These are phyloP conservation scores for Bombycilla garrulus DNA, from an alignment of 2,113 vertebrate genomes.

Conservation along the genomic window DNA sequence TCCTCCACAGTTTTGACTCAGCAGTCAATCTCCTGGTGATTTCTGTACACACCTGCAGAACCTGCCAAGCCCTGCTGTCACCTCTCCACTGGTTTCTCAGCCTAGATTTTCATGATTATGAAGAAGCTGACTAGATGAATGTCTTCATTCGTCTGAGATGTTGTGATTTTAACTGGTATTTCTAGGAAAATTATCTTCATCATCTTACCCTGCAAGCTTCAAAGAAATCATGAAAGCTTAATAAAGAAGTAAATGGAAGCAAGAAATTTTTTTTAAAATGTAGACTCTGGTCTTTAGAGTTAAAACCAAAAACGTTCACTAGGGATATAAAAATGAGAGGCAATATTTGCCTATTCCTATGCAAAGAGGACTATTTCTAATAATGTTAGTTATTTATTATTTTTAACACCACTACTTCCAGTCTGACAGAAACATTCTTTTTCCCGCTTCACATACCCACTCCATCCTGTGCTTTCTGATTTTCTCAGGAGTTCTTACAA, in stretches of 20 bases:
- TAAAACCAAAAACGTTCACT: not conserved
- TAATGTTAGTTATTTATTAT: not conserved
- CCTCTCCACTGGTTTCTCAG: not conserved
- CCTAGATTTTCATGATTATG: not conserved
- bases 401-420: not conserved
- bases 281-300: not conserved
- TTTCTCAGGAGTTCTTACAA: not conserved
- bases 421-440: not conserved
- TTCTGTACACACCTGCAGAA: not conserved
- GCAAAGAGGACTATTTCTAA: not conserved
- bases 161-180: constrained; percentile 53
- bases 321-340: not conserved
- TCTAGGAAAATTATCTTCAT: constrained; percentile 55
- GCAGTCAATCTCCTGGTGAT: not conserved
- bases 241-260: constrained; percentile 17
- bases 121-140: not conserved
- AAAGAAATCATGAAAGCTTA: constrained; percentile 54
- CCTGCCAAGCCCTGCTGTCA: not conserved
- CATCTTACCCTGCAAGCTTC: constrained; percentile 11
- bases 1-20: not conserved
- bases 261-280: not conserved
- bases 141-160: not conserved
- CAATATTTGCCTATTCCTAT: not conserved
- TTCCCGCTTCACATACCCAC: not conserved
- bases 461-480: not conserved